Conservation (phyloP, 2,797 vertebrate species). For the Cryptoprocta ferox region DNA sequence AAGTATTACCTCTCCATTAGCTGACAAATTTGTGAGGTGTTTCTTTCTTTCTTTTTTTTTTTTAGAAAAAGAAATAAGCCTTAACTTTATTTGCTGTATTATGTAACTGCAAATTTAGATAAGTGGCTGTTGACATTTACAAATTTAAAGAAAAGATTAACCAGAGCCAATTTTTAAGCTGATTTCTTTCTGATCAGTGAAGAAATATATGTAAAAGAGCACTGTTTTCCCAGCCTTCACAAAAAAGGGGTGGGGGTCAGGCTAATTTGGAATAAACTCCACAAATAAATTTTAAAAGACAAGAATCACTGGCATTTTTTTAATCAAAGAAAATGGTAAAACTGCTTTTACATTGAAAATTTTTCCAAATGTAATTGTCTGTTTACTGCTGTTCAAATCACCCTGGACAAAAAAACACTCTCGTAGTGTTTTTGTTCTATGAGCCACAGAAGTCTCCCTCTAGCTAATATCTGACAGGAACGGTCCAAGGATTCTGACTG, state of each 20-base stretch:
- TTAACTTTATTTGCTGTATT: slow-evolving; percentile 77
- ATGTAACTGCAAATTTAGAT: slow-evolving; percentile 71
- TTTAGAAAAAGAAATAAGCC: slow-evolving; percentile 41
- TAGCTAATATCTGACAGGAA: slow-evolving; percentile 88
- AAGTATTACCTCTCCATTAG: slow-evolving; percentile 76
- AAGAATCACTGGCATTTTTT: slow-evolving; percentile 45
- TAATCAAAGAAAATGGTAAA: slow-evolving; percentile 62
- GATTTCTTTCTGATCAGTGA: slow-evolving; percentile 52
- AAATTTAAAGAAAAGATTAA: slow-evolving; percentile 72
- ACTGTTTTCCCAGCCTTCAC: slow-evolving; percentile 38
- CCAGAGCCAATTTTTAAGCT: slow-evolving; percentile 73
- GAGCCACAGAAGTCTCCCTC: slow-evolving; percentile 87
- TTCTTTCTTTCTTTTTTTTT: neutral
- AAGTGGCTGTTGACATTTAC: slow-evolving; percentile 69
- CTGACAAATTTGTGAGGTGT: slow-evolving; percentile 53
- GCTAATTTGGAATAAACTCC: slow-evolving; percentile 67
- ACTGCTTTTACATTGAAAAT: slow-evolving; percentile 45
- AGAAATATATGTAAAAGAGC: slow-evolving; percentile 72
- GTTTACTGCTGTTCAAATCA: slow-evolving; percentile 72
- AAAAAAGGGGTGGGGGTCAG: neutral
- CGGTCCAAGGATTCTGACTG: slow-evolving; percentile 86
- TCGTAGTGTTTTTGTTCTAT: slow-evolving; percentile 87
- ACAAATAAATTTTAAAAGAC: slow-evolving; percentile 57
- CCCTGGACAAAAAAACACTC: slow-evolving; percentile 73
- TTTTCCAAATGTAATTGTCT: slow-evolving; percentile 65